These are phyloP conservation scores for Todiramphus saurophagus DNA, from an alignment of 2,113 vertebrate species.

Conservation along the genomic window DNA sequence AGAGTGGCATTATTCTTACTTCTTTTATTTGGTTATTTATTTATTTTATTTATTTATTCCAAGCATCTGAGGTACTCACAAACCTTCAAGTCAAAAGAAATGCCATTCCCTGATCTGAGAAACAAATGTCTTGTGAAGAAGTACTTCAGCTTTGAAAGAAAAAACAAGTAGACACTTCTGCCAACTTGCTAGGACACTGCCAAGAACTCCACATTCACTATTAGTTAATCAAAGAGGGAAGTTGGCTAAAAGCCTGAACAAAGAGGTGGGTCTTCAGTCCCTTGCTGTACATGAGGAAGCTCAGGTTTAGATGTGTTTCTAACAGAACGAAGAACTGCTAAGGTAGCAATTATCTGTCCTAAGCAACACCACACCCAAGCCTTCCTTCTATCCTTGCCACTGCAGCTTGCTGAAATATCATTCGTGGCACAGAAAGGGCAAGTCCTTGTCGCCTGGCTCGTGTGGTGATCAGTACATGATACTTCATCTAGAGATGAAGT, in stretches of 20 bases:
- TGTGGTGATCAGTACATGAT: neutral
- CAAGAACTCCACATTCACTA: neutral
- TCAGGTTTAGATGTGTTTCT: neutral
- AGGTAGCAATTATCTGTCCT: constrained; percentile 21
- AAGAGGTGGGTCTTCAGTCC: neutral
- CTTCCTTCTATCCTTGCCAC: neutral
- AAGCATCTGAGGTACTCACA: neutral
- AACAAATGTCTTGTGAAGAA: neutral
- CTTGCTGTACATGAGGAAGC: neutral
- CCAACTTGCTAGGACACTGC: neutral
- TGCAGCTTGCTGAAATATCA: neutral
- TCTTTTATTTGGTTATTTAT: neutral
- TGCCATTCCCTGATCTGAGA: neutral
- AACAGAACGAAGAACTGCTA: neutral
- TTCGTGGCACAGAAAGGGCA: neutral
- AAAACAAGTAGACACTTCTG: neutral
- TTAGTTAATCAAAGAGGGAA: constrained; percentile 5
- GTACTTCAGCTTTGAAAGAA: neutral
- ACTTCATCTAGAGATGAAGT: neutral
- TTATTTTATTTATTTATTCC: neutral
- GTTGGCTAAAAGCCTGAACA: constrained; percentile 9
- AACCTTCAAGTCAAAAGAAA: neutral
- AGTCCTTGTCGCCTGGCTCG: neutral
- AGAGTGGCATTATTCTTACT: neutral
- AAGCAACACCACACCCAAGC: constrained; percentile 1